These are phyloP conservation scores for Elephantulus edwardii DNA, from an alignment of 2,113 vertebrate species.

Conservation along the genomic window DNA sequence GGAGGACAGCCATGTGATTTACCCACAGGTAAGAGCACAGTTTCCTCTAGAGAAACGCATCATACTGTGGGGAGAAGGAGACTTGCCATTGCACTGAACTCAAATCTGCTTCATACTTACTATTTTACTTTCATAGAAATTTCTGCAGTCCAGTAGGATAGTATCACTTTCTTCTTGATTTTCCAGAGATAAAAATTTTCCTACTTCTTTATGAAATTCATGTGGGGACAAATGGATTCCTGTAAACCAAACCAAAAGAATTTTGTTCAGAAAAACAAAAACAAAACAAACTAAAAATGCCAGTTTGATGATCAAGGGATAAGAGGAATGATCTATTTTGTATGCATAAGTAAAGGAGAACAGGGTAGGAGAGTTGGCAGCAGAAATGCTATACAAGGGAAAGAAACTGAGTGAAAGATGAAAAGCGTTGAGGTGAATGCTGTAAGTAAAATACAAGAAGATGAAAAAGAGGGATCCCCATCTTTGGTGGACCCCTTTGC, in stretches of 20 bases:
- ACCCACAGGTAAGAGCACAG: neutral
- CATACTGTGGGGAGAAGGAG: accelerated
- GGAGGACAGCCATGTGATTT: neutral
- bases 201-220: conserved; percentile 95
- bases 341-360: neutral
- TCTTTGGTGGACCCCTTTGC: neutral
- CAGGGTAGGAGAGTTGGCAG: neutral
- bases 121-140: conserved; percentile 99
- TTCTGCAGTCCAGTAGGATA: conserved; percentile 95
- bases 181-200: conserved; percentile 85
- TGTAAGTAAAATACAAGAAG: neutral
- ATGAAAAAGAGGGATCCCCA: neutral
- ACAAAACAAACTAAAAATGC: too few relatives aligned
- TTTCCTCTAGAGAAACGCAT: neutral
- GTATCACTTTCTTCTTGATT: conserved; percentile 85
- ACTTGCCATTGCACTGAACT: neutral
- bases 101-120: conserved; percentile 83
- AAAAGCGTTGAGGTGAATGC: neutral
- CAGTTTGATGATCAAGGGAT: neutral
- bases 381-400: neutral
- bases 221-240: conserved; percentile 93
- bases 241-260: conserved; percentile 77
- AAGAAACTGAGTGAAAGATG: neutral
- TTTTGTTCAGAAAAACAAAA: conserved; percentile 35
- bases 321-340: conserved; percentile 3